Evolutionary conservation across 92 coral and sea anemone genomes (phyloP), one percentile per base, ranked within the genome.

Genomic region (Phenganax stokvisi): DNA sequence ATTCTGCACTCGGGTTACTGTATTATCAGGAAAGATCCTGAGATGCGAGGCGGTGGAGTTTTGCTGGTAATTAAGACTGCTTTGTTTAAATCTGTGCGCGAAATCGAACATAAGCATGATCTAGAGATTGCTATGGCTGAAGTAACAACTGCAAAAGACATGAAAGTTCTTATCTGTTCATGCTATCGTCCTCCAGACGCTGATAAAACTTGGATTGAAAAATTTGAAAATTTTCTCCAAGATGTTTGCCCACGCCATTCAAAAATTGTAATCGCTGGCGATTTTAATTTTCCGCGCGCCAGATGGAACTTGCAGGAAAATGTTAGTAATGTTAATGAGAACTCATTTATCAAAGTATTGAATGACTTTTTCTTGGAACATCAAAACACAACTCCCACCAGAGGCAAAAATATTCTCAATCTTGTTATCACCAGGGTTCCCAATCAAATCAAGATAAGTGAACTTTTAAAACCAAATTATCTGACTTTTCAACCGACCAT

Each of bases 1-100:
- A 20, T 20, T 20, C 25, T 20, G 25, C 25, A 20, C 25, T 20
- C 25, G 25, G 25, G 25, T 20, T 20, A 20, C 25, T 20, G 10
- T 12, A 66, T 9, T 9, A 66, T 9, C 10, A 66, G 72, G 72
- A 66, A 66, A 25, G 72, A 66, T 20, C 72, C 20, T 9, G 29
- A 66, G 27, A 9, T 30, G 15, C 72, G 72, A 9, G 72, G 15
- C 27, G 72, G 72, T 66, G 72, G 72, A 66, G 72, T 66, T 9
- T 10, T 66, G 72, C 27, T 66, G 72, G 72, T 9, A 25, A 20
- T 66, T 9, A 66, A 66, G 27, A 66, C 27, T 20, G 25, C 25
- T 20, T 20, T 20, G 25, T 20, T 20, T 20, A 20, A 20, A 20
- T 20, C 25, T 20, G 25, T 20, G 25, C 25, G 25, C 25, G 25